Evolutionary conservation across 2,113 vertebrate species (phyloP), one percentile per base, ranked within the genome.

Genomic region (Gambusia holbrooki): DNA sequence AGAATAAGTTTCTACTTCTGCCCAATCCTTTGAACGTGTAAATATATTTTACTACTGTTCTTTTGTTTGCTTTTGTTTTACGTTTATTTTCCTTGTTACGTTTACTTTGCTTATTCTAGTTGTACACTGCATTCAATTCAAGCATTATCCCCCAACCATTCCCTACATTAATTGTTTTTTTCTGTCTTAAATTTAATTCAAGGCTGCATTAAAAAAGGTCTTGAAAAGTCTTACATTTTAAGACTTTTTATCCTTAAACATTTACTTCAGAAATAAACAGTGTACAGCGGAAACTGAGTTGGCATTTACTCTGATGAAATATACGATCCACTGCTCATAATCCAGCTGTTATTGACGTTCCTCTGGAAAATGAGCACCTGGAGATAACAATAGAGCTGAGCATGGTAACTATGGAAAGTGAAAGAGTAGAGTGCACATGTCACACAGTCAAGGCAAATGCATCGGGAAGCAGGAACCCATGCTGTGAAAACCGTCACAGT

Each of bases 401-500:
- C 64, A 62, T 27, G 2, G 88, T 86, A 74, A 88, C 80, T 71
- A 79, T 88, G 84, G 87, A 82, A 84, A 87, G 83, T 69, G 80
- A 78, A 73, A 74, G 75, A 81, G 83, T 68, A 66, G 68, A 22
- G 72, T 42, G 75, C 90, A 84, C 76, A 42, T 83, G 76, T 79
- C 77, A 32, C 70, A 73, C 42, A 66, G 81, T 69, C 62, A 58
- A 48, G 79, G 68, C 77, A 60, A 84, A 84, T 51, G 77, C 85
- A 76, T 73, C 70, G 69, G 70, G 77, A 79, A 75, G 68, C 80
- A 75, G 75, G 82, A 86, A 74, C 66, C 33, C 19, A 28, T 14
- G 74, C 70, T 65, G 17, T 51, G 66, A 71, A 67, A 85, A 27
- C 76, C 29, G 76, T 92, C 90, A 89, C 80, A 89, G 90, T 93